A percentile compares a stretch with the other conserved stretches of the same genome.
phyloP scores from a whole-genome alignment of 2,888 invertebrate genomes.

The Tetranychus truncatus region DNA sequence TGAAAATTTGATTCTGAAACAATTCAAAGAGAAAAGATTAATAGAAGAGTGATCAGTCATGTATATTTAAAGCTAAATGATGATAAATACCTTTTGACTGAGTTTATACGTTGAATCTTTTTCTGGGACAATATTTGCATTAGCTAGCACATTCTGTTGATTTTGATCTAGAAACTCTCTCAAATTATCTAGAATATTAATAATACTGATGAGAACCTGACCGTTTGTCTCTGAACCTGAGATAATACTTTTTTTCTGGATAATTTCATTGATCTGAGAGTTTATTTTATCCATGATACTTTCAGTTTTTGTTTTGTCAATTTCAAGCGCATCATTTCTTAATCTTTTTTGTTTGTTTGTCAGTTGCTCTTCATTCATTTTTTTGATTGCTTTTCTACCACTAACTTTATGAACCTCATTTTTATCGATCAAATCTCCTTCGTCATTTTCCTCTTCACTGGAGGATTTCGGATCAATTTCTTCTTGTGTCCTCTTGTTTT shows the following conservation, averaged over 20 bases:
- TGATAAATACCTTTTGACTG: background rate
- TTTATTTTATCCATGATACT: background rate
- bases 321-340: too few species aligned
- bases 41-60: too few species aligned
- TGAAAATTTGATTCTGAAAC: background rate
- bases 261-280: background rate
- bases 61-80: too few species aligned
- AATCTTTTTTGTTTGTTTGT: too few species aligned
- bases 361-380: too few species aligned
- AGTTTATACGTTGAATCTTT: background rate
- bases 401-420: too few species aligned
- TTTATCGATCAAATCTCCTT: too few species aligned
- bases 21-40: too few species aligned
- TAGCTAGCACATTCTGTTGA: background rate
- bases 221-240: background rate
- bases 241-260: background rate
- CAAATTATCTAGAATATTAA: background rate
- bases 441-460: too few species aligned
- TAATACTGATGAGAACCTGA: background rate
- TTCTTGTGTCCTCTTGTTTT: too few species aligned
- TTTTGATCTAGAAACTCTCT: background rate
- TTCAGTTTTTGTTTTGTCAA: background rate
- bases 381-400: too few species aligned
- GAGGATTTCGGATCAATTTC: too few species aligned
- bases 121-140: background rate